Evolutionary conservation across 2,797 vertebrate genomes (phyloP).

Genomic region (Graptemys geographica): DNA sequence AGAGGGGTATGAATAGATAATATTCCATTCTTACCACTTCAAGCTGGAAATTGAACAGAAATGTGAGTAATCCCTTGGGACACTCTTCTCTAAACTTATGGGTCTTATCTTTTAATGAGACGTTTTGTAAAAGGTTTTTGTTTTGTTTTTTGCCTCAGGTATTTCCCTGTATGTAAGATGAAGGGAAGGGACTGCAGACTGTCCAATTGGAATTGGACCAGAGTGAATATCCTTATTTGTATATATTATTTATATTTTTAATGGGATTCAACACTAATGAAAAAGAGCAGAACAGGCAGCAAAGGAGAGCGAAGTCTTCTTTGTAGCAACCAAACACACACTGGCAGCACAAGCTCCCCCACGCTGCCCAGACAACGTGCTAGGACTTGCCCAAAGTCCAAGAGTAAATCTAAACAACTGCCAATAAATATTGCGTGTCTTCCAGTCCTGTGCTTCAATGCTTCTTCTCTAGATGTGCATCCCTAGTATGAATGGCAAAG

Average conservation of each 20-base stretch:
- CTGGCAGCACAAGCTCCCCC: neutral
- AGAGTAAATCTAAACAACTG: rapidly evolving
- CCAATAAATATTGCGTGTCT: neutral
- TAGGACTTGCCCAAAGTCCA: neutral
- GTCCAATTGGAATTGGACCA: neutral
- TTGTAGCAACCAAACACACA: rapidly evolving
- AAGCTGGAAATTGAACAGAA: neutral
- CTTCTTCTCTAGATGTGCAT: neutral
- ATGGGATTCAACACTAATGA: neutral
- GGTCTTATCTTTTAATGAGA: rapidly evolving
- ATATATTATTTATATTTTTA: neutral
- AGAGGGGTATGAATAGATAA: neutral
- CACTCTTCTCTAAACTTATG: neutral
- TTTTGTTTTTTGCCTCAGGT: neutral
- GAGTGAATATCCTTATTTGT: too few relatives aligned
- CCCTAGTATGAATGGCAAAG: rapidly evolving
- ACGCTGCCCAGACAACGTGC: neutral
- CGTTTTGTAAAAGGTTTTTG: neutral
- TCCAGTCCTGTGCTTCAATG: neutral
- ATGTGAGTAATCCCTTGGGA: neutral
- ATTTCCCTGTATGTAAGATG: neutral
- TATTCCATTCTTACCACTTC: neutral
- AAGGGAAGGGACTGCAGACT: neutral
- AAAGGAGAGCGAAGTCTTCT: neutral
- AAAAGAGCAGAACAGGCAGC: rapidly evolving